phyloP scores from a whole-genome alignment of 2,888 invertebrate genomes.

The Lacanobia wlatinum region DNA sequence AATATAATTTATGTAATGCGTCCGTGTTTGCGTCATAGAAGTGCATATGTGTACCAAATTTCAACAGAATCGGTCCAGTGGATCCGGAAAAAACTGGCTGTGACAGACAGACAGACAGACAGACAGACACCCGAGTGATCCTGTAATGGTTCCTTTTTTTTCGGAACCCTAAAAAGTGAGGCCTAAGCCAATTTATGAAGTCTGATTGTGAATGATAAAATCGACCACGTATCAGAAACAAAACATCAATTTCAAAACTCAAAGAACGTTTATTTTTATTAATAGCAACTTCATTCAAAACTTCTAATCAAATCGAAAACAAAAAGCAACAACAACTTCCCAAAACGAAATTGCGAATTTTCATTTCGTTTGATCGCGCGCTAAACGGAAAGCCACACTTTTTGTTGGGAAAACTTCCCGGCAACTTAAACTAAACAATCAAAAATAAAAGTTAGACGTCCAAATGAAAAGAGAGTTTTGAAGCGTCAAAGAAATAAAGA shows the following conservation, averaged over 20 bases:
- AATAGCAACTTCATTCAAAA: conserved; percentile 11
- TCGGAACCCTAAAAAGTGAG: too few species aligned
- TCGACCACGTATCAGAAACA: neutral
- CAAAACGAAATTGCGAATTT: conserved; percentile 45
- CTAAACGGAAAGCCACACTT: conserved; percentile 38
- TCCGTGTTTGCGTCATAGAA: too few species aligned
- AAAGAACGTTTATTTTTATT: neutral
- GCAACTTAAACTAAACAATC: conserved; percentile 68
- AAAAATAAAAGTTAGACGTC: conserved; percentile 65
- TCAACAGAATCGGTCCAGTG: too few species aligned
- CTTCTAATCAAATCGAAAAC: conserved; percentile 43
- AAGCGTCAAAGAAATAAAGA: conserved; percentile 69
- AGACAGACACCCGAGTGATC: too few species aligned
- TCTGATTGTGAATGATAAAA: neutral
- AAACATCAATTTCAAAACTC: neutral
- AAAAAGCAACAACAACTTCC: conserved; percentile 9
- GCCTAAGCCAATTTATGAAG: neutral
- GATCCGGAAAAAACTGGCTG: too few species aligned
- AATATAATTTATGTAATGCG: too few species aligned
- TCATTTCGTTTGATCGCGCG: conserved; percentile 33
- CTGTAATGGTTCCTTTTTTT: too few species aligned
- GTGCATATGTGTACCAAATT: too few species aligned
- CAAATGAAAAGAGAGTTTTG: conserved; percentile 70
- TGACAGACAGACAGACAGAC: too few species aligned
- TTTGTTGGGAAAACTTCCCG: conserved; percentile 37